Evolutionary conservation across 2,797 vertebrate species (phyloP).

Genomic region (Amniataba percoides): DNA sequence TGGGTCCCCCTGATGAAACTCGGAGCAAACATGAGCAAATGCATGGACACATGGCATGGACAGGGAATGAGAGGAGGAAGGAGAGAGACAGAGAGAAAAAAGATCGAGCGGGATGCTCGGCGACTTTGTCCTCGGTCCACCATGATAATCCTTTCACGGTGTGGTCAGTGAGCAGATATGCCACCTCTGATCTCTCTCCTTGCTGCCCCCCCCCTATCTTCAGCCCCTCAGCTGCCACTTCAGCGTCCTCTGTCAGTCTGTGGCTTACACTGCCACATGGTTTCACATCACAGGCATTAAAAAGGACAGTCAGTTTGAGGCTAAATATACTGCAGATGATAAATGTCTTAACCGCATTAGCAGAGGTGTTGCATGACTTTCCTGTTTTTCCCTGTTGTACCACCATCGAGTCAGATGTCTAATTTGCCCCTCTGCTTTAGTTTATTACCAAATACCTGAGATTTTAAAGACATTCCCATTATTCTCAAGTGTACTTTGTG

Average conservation of each 20-base stretch:
- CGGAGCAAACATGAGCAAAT: constrained; percentile 21
- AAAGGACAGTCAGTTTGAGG: neutral
- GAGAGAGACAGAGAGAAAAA: neutral
- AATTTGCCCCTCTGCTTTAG: too few species aligned
- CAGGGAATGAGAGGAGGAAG: neutral
- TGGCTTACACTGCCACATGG: constrained; percentile 7
- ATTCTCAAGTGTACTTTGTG: neutral
- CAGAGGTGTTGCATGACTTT: neutral
- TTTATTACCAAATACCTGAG: too few species aligned
- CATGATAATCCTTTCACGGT: constrained; percentile 40
- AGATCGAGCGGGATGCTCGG: constrained; percentile 10
- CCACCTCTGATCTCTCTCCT: constrained; percentile 41
- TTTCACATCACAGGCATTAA: neutral
- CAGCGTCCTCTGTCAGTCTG: constrained; percentile 24
- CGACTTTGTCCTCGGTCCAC: constrained; percentile 15
- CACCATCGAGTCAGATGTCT: too few species aligned
- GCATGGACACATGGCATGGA: neutral
- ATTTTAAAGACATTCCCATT: too few species aligned
- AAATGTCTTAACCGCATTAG: neutral
- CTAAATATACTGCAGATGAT: neutral
- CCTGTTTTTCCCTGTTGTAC: too few species aligned
- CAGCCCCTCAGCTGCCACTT: constrained; percentile 32
- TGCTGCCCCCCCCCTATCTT: neutral
- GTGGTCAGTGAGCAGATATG: constrained; percentile 41
- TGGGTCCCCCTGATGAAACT: constrained; percentile 59